These are phyloP conservation scores for Anneissia japonica DNA, from an alignment of 35 echinoderm and acorn worm genomes.

Conservation along the genomic window DNA sequence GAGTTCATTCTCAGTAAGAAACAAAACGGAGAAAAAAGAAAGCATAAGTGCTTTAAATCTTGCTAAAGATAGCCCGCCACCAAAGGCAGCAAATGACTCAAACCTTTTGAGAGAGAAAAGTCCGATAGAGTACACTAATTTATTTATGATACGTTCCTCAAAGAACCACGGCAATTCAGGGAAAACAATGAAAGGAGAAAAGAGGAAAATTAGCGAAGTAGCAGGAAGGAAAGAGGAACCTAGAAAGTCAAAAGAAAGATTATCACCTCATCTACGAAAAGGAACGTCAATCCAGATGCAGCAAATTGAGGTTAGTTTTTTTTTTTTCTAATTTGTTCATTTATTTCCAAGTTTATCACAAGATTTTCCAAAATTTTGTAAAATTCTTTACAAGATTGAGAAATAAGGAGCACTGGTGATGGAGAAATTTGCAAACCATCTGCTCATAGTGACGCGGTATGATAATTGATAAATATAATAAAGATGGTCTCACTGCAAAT, in stretches of 20 bases:
- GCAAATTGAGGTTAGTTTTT: neutral
- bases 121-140: neutral
- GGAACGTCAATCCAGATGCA: neutral
- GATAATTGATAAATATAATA: too few relatives aligned
- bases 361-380: too few relatives aligned
- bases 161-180: neutral
- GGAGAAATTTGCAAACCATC: too few relatives aligned
- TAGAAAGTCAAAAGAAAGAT: neutral
- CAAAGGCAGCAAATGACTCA: neutral
- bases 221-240: neutral
- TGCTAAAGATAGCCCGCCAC: neutral
- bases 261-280: neutral
- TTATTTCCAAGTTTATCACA: too few relatives aligned
- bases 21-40: neutral
- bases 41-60: neutral
- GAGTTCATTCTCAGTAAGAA: neutral
- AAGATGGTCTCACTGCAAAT: too few relatives aligned
- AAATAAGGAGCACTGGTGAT: too few relatives aligned
- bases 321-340: too few relatives aligned
- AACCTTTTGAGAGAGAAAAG: neutral
- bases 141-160: neutral
- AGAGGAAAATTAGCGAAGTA: neutral
- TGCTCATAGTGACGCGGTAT: too few relatives aligned
- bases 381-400: too few relatives aligned
- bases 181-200: neutral